Conservation (phyloP, 2,888 invertebrate genomes). For the Gibbula magus region DNA sequence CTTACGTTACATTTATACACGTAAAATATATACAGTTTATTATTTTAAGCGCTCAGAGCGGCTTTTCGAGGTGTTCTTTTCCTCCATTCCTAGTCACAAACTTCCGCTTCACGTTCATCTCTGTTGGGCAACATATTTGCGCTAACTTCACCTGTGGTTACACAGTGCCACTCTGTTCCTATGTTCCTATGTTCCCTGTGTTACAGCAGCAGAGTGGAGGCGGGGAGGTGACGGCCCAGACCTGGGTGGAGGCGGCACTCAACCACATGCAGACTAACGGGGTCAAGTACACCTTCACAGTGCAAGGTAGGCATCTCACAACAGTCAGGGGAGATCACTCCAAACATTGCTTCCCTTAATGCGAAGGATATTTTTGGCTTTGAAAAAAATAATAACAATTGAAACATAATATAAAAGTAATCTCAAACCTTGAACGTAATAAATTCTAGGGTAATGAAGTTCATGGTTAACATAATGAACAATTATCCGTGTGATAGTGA, state of each 20-base stretch:
- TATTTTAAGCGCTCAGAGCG: too few relatives aligned
- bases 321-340: too few relatives aligned
- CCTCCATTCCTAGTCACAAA: too few relatives aligned
- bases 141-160: too few relatives aligned
- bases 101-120: neutral
- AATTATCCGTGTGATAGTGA: neutral
- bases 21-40: too few relatives aligned
- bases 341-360: neutral
- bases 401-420: neutral
- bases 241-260: slow-evolving; percentile 56
- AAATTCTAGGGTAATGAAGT: too few relatives aligned
- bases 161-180: neutral
- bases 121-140: too few relatives aligned
- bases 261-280: slow-evolving; percentile 63
- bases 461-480: neutral
- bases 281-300: slow-evolving; percentile 57
- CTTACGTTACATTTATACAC: too few relatives aligned
- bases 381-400: neutral
- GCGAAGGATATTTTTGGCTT: neutral
- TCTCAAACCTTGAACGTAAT: neutral
- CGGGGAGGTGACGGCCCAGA: slow-evolving; percentile 40
- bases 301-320: slow-evolving; percentile 53
- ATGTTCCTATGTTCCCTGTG: neutral
- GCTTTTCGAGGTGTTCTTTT: too few relatives aligned
- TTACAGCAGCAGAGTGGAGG: neutral